Percentiles rank a stretch among this genome's conserved stretches.
phyloP scores from a whole-genome alignment of 2,888 invertebrate species.

The Junonia oenone region DNA sequence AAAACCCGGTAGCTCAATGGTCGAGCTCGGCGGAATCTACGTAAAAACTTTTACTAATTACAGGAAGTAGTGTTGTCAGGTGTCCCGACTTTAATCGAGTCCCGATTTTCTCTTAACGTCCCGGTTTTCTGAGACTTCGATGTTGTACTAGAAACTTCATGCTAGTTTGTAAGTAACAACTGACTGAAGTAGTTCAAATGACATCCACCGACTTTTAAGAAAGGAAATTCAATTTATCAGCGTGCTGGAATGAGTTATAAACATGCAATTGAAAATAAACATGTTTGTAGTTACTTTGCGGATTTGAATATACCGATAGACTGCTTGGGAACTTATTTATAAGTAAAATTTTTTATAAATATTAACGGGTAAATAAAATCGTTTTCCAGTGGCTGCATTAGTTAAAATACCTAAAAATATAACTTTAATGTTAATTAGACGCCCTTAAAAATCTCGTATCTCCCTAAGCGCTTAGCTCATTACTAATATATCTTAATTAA shows the following conservation, averaged over 20 bases:
- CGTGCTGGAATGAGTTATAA: not conserved
- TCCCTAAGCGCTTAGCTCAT: too few relatives aligned
- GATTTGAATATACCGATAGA: too few relatives aligned
- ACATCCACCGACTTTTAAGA: not conserved
- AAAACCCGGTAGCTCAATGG: not conserved
- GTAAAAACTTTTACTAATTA: not conserved
- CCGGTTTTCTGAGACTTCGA: conserved; percentile 2
- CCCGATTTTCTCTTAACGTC: conserved; percentile 5
- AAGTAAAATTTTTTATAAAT: too few relatives aligned
- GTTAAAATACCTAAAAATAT: too few relatives aligned
- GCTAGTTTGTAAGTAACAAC: not conserved
- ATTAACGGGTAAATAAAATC: too few relatives aligned
- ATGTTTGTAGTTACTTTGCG: not conserved
- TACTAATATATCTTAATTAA: not conserved
- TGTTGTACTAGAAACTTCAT: not conserved
- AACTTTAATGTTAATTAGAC: too few relatives aligned
- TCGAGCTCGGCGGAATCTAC: not conserved
- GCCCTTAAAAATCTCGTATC: too few relatives aligned
- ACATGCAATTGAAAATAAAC: not conserved
- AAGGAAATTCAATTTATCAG: not conserved
- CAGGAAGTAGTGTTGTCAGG: not conserved
- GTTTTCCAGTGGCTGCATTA: too few relatives aligned
- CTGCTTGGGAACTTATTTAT: too few relatives aligned
- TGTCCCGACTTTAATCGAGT: not conserved
- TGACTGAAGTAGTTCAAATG: not conserved